Percentiles rank a stretch among this genome's conserved stretches.
phyloP scores from a whole-genome alignment of 35 echinoderm and acorn worm genomes.

The Patiria miniata region DNA sequence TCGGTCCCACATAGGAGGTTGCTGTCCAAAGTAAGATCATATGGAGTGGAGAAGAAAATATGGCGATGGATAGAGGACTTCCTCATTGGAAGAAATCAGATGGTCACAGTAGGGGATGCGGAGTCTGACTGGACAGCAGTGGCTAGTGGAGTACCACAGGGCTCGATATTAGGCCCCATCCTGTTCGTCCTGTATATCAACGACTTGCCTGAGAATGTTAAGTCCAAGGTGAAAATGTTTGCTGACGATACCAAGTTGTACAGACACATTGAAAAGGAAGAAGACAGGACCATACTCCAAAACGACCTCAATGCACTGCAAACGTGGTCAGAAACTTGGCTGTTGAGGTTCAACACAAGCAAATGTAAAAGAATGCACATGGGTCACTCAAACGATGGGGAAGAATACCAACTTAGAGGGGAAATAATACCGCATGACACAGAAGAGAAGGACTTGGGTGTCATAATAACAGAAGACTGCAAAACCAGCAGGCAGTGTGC shows the following conservation, averaged over 20 bases:
- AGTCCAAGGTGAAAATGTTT: not conserved
- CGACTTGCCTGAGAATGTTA: slow-evolving; percentile 4
- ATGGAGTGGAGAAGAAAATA: not conserved
- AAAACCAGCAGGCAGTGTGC: not conserved
- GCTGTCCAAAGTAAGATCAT: not conserved
- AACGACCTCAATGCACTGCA: slow-evolving; percentile 16
- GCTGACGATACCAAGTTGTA: slow-evolving; percentile 38
- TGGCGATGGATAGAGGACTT: not conserved
- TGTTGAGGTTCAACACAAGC: slow-evolving; percentile 38
- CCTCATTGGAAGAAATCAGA: not conserved
- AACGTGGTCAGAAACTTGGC: slow-evolving; percentile 22
- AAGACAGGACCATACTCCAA: slow-evolving; percentile 17
- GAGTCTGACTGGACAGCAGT: not conserved
- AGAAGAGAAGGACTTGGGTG: slow-evolving; percentile 8
- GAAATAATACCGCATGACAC: not conserved
- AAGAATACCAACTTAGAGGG: not conserved
- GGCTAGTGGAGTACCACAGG: slow-evolving; percentile 21
- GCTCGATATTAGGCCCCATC: slow-evolving; percentile 14
- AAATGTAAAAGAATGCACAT: slow-evolving; percentile 25
- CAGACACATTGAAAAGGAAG: not conserved
- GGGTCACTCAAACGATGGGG: not conserved
- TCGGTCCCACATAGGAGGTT: slow-evolving; percentile 25
- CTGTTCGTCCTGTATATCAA: slow-evolving; percentile 37
- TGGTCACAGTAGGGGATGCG: not conserved
- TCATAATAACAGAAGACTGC: slow-evolving; percentile 1